phyloP scores from a whole-genome alignment of 1,140 invertebrate species.

The Solenopsis fugax region DNA sequence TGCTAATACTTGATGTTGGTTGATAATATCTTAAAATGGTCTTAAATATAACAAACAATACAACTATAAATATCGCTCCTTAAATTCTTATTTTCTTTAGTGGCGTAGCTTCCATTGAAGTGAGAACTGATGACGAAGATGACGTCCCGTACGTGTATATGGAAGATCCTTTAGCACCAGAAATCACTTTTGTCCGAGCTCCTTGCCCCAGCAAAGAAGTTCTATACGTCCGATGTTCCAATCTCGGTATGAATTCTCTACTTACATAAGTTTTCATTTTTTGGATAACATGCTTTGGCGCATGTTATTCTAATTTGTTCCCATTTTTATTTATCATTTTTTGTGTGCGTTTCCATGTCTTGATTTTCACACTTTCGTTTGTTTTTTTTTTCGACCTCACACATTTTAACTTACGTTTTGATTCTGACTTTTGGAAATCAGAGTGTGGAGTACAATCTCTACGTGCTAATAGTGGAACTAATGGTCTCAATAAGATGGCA shows the following conservation, averaged over 20 bases:
- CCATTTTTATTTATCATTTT: background rate
- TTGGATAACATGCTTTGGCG: background rate
- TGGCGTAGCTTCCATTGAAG: conserved; percentile 87
- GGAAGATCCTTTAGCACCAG: conserved; percentile 91
- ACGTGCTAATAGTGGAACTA: conserved; percentile 83
- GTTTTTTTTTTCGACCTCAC: background rate
- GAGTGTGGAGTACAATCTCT: conserved; percentile 92
- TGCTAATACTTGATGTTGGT: no score
- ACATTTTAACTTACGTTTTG: conserved; percentile 42
- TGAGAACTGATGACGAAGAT: conserved; percentile 87
- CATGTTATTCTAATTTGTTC: background rate
- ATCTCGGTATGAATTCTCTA: conserved; percentile 89
- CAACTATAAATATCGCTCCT: no score
- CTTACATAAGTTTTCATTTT: background rate
- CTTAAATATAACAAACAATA: no score
- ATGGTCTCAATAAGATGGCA: conserved; percentile 90
- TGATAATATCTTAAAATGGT: no score
- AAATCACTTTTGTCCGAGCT: conserved; percentile 93
- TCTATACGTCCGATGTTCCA: conserved; percentile 92
- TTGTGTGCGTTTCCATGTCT: background rate
- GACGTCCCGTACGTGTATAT: conserved; percentile 91
- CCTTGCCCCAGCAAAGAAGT: conserved; percentile 92
- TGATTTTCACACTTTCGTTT: background rate
- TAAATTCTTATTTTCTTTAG: conserved; percentile 74
- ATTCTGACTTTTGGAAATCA: conserved; percentile 77